These are phyloP conservation scores for Drosophila birchii DNA, from an alignment of 2,888 invertebrate genomes.

Conservation along the genomic window DNA sequence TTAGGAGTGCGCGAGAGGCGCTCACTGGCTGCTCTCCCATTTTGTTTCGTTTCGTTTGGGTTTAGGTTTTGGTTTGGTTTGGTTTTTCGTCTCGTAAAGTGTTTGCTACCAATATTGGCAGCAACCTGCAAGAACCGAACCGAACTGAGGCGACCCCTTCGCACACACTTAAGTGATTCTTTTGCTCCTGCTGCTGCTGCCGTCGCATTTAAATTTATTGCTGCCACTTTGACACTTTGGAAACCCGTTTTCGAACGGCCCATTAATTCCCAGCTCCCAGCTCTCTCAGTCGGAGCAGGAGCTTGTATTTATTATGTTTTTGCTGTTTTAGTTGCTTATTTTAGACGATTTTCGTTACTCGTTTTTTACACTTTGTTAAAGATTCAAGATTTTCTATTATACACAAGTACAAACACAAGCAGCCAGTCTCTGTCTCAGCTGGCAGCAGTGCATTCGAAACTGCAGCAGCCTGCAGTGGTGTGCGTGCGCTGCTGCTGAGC, in stretches of 20 bases:
- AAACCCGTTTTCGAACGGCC: conserved; percentile 67
- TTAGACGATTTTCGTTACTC: conserved; percentile 16
- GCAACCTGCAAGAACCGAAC: conserved; percentile 38
- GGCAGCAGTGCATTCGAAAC: conserved; percentile 48
- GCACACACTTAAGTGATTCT: conserved; percentile 71
- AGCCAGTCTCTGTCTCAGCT: conserved; percentile 53
- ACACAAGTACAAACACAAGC: conserved; percentile 44
- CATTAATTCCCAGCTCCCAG: conserved; percentile 52
- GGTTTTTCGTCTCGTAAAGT: conserved; percentile 18
- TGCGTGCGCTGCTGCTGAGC: conserved; percentile 34
- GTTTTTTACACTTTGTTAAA: conserved; percentile 50
- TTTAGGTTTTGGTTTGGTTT: conserved; percentile 37
- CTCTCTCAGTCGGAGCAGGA: neutral
- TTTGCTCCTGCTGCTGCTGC: conserved; percentile 68
- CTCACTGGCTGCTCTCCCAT: conserved; percentile 62
- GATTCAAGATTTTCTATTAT: conserved; percentile 61
- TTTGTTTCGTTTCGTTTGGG: conserved; percentile 26
- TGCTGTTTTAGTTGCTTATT: conserved; percentile 33
- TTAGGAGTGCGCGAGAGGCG: conserved; percentile 45
- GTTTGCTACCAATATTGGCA: conserved; percentile 73
- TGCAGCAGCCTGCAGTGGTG: conserved; percentile 25
- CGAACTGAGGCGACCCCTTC: conserved; percentile 39
- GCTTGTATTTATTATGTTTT: conserved; percentile 27
- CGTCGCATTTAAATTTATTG: conserved; percentile 54
- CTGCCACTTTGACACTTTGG: conserved; percentile 74